Conservation (phyloP, 2,797 vertebrate species). For the Channa striata region DNA sequence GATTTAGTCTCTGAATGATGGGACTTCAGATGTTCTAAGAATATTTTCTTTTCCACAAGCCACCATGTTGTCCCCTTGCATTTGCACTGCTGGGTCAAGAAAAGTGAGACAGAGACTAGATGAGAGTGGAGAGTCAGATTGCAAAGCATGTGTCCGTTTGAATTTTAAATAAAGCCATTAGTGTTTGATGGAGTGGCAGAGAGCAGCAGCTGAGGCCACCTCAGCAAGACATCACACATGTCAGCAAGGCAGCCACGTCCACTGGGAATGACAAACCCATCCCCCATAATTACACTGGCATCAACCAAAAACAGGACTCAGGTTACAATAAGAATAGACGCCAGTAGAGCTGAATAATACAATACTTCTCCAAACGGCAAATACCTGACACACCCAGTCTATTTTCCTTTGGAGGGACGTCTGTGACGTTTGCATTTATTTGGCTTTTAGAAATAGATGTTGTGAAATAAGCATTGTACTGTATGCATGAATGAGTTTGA, state of each 20-base stretch:
- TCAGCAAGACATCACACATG: conserved; percentile 56
- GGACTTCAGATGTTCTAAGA: conserved; percentile 54
- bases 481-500: too few relatives aligned
- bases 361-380: conserved; percentile 19
- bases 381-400: conserved; percentile 38
- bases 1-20: conserved; percentile 73
- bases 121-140: conserved; percentile 41
- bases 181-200: conserved; percentile 38
- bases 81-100: conserved; percentile 78
- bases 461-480: too few relatives aligned
- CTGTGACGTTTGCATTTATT: neutral
- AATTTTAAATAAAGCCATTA: conserved; percentile 77
- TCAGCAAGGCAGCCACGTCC: conserved; percentile 31
- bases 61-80: conserved; percentile 87
- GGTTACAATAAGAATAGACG: conserved; percentile 45
- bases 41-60: conserved; percentile 79
- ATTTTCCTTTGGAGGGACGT: conserved; percentile 8
- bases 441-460: too few relatives aligned
- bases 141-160: conserved; percentile 52
- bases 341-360: conserved; percentile 17
- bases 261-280: conserved; percentile 36
- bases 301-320: conserved; percentile 50
- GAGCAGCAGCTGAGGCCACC: conserved; percentile 73
- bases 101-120: conserved; percentile 11
- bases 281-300: conserved; percentile 41